Evolutionary conservation across 2,797 vertebrate genomes (phyloP).

Genomic region (Lagorchestes hirsutus): DNA sequence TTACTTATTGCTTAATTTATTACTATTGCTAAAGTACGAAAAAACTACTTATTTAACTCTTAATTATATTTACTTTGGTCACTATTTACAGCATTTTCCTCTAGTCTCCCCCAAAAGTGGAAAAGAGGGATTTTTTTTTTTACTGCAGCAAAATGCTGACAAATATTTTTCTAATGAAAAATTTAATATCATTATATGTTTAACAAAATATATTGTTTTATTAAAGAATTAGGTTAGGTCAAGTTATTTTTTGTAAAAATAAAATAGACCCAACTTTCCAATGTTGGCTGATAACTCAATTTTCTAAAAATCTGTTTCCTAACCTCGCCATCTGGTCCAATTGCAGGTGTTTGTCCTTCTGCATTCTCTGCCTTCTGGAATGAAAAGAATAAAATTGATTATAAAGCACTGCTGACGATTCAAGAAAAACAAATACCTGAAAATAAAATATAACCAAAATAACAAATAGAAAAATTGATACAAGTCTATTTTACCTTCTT

Average conservation of each 20-base stretch:
- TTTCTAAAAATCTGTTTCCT: conserved; percentile 49
- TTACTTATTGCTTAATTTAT: background rate
- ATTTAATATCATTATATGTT: background rate
- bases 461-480: background rate
- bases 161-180: background rate
- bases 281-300: background rate
- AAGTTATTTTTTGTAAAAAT: background rate
- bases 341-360: conserved; percentile 88
- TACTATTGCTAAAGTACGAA: background rate
- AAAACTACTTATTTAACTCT: background rate
- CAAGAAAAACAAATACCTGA: background rate
- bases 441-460: background rate
- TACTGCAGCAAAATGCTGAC: background rate
- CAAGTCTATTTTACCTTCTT: conserved; percentile 87
- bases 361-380: conserved; percentile 91
- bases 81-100: background rate
- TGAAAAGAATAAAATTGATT: accelerated
- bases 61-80: background rate
- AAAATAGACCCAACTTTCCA: background rate
- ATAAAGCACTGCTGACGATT: background rate
- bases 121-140: background rate
- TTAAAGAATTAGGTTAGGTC: background rate
- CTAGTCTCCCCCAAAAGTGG: background rate
- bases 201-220: background rate
- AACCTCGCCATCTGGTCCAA: conserved; percentile 97